Conservation (phyloP, 2,888 invertebrate species). For the Ormia ochracea region DNA sequence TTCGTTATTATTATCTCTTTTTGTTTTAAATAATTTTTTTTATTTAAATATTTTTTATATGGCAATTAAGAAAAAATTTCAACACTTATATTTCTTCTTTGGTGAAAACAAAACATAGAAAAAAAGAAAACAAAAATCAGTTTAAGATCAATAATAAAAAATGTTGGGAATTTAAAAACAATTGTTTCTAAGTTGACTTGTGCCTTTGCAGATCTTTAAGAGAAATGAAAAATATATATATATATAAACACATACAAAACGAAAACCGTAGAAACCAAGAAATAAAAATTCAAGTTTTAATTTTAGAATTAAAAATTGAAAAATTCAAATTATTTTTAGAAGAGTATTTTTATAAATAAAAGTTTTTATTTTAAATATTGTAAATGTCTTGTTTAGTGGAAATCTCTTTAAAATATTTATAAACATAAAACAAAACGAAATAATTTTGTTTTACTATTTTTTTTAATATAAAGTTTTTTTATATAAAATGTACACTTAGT, state of each 20-base stretch:
- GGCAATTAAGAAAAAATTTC: constrained; percentile 40
- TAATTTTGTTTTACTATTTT: constrained; percentile 6
- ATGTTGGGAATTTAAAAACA: constrained; percentile 11
- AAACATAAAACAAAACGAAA: constrained; percentile 32
- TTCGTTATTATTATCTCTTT: background rate
- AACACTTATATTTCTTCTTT: constrained; percentile 62
- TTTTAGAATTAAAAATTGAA: constrained; percentile 27
- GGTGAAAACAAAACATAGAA: constrained; percentile 4
- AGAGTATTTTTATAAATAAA: constrained; percentile 36
- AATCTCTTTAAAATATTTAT: constrained; percentile 48
- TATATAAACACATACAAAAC: no score
- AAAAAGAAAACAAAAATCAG: constrained; percentile 5
- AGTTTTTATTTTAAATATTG: constrained; percentile 21
- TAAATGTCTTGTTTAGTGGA: constrained; percentile 53
- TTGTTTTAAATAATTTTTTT: constrained; percentile 8
- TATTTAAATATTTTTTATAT: constrained; percentile 8
- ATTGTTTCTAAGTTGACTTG: constrained; percentile 77
- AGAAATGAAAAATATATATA: no score
- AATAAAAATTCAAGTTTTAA: constrained; percentile 52
- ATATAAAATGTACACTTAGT: constrained; percentile 51
- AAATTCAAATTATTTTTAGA: constrained; percentile 44
- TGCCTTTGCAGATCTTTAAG: constrained; percentile 73
- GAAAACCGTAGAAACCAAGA: background rate
- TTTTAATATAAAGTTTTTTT: constrained; percentile 28
- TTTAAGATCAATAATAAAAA: constrained; percentile 1